Evolutionary conservation across 1,140 invertebrate genomes (phyloP).

Genomic region (Euglossa dilemma): DNA sequence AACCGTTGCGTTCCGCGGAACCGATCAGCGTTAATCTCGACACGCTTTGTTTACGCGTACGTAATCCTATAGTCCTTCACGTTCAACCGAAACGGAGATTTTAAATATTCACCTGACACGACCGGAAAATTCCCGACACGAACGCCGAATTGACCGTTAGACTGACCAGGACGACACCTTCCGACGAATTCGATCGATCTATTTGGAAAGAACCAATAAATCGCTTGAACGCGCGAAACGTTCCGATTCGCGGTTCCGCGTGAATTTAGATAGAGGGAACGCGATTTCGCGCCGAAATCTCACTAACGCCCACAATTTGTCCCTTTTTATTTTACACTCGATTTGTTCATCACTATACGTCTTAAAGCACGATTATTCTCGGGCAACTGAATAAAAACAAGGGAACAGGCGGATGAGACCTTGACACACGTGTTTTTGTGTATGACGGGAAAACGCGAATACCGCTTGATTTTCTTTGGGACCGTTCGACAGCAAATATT

Average conservation of each 20-base stretch:
- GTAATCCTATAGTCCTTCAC: not conserved
- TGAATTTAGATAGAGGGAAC: not conserved
- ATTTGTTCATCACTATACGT: no score
- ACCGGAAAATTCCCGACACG: no score
- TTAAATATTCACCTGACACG: not conserved
- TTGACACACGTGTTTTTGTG: slow-evolving; percentile 8
- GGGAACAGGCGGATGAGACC: no score
- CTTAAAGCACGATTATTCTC: not conserved
- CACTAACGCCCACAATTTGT: no score
- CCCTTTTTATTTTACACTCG: not conserved
- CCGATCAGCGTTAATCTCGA: no score
- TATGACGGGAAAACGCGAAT: no score
- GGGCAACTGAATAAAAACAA: no score
- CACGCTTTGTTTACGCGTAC: not conserved
- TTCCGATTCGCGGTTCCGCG: not conserved
- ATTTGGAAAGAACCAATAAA: not conserved
- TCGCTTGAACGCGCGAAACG: not conserved
- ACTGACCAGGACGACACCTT: not conserved
- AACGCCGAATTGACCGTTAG: no score
- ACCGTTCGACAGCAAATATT: not conserved
- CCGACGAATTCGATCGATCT: no score
- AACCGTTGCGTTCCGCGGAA: no score
- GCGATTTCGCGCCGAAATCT: not conserved
- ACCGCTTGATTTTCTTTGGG: not conserved
- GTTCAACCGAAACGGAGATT: not conserved